A percentile compares a stretch with the other conserved stretches of the same genome.
These are phyloP conservation scores for Cheilosia grossa DNA, from an alignment of 2,888 invertebrate species.

Conservation along the genomic window DNA sequence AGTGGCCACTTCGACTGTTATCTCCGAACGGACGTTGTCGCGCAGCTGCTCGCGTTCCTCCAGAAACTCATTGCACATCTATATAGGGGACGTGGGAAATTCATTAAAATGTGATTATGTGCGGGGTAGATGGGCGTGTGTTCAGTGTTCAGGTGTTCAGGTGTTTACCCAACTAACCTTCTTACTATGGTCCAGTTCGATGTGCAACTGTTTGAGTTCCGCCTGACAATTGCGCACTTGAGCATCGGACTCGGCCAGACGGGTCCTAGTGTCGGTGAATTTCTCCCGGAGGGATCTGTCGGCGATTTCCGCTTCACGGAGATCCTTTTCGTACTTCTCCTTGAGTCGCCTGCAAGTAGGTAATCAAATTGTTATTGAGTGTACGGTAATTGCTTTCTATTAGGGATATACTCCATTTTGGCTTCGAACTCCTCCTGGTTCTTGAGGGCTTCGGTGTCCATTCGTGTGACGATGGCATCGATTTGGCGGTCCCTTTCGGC, in stretches of 20 bases:
- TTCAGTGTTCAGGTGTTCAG: not conserved
- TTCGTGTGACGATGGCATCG: conserved; percentile 84
- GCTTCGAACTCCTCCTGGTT: conserved; percentile 81
- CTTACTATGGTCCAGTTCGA: conserved; percentile 86
- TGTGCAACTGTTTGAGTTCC: conserved; percentile 87
- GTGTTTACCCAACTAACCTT: conserved; percentile 83
- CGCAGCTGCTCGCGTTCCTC: conserved; percentile 85
- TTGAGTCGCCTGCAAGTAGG: conserved; percentile 86
- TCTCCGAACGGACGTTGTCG: conserved; percentile 86
- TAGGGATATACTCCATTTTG: conserved; percentile 78
- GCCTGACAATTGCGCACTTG: conserved; percentile 85
- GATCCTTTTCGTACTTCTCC: conserved; percentile 90
- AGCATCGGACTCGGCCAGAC: conserved; percentile 87
- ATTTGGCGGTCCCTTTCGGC: conserved; percentile 91
- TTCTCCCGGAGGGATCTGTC: conserved; percentile 88
- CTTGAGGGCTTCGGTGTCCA: conserved; percentile 82
- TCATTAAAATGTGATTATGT: conserved; percentile 15
- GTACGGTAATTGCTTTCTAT: not conserved
- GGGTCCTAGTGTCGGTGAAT: conserved; percentile 87
- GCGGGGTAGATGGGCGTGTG: too few relatives aligned
- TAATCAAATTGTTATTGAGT: conserved; percentile 23
- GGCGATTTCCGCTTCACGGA: conserved; percentile 87
- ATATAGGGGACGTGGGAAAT: conserved; percentile 67
- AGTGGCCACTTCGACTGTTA: conserved; percentile 86
- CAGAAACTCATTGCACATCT: conserved; percentile 84